Evolutionary conservation across 2,888 invertebrate genomes (phyloP).

Genomic region (Drosophila macrospina): DNA sequence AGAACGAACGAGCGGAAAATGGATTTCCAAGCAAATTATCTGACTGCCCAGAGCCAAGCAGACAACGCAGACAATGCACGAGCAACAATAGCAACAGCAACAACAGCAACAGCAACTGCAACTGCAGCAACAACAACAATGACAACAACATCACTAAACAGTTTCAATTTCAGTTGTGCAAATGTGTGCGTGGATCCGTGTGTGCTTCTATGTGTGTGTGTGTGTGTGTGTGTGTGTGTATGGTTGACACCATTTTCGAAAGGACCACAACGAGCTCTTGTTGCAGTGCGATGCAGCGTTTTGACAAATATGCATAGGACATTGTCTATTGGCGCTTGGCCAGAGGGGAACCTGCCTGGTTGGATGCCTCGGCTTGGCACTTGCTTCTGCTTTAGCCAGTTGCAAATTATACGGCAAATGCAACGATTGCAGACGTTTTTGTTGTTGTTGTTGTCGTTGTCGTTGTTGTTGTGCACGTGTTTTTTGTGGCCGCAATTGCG

Average conservation of each 20-base stretch:
- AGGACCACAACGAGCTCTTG: slow-evolving; percentile 50
- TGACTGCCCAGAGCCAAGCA: slow-evolving; percentile 45
- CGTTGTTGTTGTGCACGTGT: neutral
- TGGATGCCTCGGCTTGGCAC: slow-evolving; percentile 53
- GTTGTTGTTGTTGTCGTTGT: too few relatives aligned
- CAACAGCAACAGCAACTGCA: neutral
- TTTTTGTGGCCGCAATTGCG: slow-evolving; percentile 32
- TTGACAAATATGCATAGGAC: slow-evolving; percentile 76
- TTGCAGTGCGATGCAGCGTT: slow-evolving; percentile 35
- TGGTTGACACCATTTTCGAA: slow-evolving; percentile 42
- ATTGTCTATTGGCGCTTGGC: slow-evolving; percentile 73
- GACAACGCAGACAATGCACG: slow-evolving; percentile 23
- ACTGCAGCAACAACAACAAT: too few relatives aligned
- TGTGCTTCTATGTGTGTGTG: neutral
- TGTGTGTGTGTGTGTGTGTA: slow-evolving; percentile 13
- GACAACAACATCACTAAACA: slow-evolving; percentile 62
- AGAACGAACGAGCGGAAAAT: slow-evolving; percentile 79
- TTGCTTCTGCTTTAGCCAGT: slow-evolving; percentile 37
- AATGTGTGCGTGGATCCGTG: neutral
- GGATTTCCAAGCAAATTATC: slow-evolving; percentile 82
- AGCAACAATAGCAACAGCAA: slow-evolving; percentile 30
- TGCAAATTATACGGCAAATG: slow-evolving; percentile 59
- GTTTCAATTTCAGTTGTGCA: slow-evolving; percentile 70
- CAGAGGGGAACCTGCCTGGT: slow-evolving; percentile 39
- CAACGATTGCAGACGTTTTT: slow-evolving; percentile 24